Conservation (phyloP, 2,797 vertebrate genomes). For the Pseudochirops cupreus region DNA sequence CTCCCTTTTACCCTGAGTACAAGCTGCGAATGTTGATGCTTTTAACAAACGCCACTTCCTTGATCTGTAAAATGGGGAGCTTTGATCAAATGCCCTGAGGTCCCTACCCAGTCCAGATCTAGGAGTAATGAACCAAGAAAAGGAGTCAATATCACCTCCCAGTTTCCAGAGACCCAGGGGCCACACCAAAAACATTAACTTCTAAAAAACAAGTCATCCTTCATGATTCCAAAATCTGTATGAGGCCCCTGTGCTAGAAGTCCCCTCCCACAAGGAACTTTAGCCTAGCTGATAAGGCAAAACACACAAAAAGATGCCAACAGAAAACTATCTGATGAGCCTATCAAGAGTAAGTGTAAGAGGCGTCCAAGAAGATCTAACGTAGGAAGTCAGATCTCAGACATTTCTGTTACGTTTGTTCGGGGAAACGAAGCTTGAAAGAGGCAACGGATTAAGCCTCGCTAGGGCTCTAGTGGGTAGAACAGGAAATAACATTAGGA, state of each 20-base stretch:
- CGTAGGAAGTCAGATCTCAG: background rate
- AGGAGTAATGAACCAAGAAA: background rate
- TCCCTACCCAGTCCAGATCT: background rate
- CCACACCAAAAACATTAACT: background rate
- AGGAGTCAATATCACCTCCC: background rate
- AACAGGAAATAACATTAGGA: background rate
- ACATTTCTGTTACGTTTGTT: background rate
- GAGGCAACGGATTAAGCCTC: background rate
- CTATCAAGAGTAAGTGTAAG: background rate
- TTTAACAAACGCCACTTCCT: background rate
- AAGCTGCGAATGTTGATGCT: background rate
- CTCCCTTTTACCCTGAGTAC: background rate
- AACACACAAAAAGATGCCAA: background rate
- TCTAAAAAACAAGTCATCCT: background rate
- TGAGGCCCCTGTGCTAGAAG: background rate
- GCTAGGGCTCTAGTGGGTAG: background rate
- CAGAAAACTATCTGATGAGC: background rate
- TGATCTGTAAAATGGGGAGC: background rate
- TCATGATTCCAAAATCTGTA: background rate
- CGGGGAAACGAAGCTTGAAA: background rate
- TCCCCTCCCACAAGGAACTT: background rate
- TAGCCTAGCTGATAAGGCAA: background rate
- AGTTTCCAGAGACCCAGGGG: background rate
- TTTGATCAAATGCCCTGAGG: background rate
- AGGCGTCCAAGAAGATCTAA: background rate